phyloP scores from a whole-genome alignment of 2,797 vertebrate genomes.

The Paramormyrops hopkinsi region DNA sequence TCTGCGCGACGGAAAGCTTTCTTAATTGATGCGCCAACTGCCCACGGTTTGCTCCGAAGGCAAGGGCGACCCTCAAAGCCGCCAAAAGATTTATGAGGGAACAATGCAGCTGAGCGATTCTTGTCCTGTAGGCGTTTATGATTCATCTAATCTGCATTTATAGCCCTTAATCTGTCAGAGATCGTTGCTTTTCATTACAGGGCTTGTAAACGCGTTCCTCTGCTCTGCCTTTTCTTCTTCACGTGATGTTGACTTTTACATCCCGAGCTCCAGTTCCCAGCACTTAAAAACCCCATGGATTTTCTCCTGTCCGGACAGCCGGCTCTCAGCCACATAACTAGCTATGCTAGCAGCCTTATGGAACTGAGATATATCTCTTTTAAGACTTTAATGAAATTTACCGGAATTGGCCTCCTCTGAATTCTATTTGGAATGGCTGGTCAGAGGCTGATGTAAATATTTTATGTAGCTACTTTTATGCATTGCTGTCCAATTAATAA shows the following conservation, averaged over 20 bases:
- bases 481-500: neutral
- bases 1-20: constrained; percentile 35
- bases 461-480: neutral
- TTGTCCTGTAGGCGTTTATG: constrained; percentile 53
- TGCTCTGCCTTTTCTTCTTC: constrained; percentile 39
- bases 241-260: constrained; percentile 32
- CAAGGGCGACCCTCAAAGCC: constrained; percentile 39
- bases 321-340: neutral
- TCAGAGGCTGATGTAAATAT: neutral
- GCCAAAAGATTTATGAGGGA: constrained; percentile 49
- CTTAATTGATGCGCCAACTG: constrained; percentile 49
- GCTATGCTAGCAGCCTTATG: neutral
- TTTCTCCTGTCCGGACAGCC: neutral
- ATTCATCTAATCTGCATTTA: constrained; percentile 48
- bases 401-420: neutral
- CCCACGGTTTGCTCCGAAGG: constrained; percentile 50
- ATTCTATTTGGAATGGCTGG: neutral
- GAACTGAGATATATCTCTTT: neutral
- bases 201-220: constrained; percentile 46
- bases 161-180: constrained; percentile 43
- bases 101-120: constrained; percentile 41
- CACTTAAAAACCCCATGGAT: neutral
- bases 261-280: neutral
- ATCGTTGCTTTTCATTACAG: constrained; percentile 47
- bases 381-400: neutral